Evolutionary conservation across 1,140 invertebrate species (phyloP).

Genomic region (Zophobas morio): DNA sequence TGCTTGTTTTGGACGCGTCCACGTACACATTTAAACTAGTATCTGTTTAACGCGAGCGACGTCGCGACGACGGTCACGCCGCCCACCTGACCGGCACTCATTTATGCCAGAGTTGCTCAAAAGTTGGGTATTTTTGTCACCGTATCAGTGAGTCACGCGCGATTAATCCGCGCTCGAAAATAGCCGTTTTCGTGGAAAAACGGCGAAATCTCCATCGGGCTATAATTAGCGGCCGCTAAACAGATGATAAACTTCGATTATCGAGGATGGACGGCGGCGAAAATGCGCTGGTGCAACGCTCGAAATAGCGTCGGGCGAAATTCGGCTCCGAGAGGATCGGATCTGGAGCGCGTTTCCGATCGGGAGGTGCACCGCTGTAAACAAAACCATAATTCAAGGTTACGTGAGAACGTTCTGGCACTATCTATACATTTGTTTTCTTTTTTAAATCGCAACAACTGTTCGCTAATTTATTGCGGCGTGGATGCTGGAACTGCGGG

Average conservation of each 20-base stretch:
- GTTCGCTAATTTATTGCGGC: conserved; percentile 21
- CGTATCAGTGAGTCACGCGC: conserved; percentile 40
- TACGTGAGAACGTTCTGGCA: conserved; percentile 14
- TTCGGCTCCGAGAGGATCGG: conserved; percentile 4
- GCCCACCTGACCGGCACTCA: conserved; percentile 53
- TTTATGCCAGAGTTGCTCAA: conserved; percentile 46
- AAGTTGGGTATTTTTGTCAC: conserved; percentile 45
- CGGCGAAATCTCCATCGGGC: conserved; percentile 13
- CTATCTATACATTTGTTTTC: conserved; percentile 13
- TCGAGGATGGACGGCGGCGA: conserved; percentile 13
- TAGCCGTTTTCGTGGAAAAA: conserved; percentile 31
- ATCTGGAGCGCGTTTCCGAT: conserved; percentile 25
- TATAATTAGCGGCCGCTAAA: conserved; percentile 26
- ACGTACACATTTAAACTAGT: conserved; percentile 49
- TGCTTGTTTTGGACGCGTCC: conserved; percentile 54
- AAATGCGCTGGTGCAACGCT: conserved; percentile 9
- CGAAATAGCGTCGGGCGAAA: conserved; percentile 1
- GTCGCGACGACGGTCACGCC: conserved; percentile 55
- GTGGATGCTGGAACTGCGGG: conserved; percentile 16
- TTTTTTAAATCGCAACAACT: conserved; percentile 22
- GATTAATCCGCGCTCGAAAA: conserved; percentile 32
- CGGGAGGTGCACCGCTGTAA: conserved; percentile 18
- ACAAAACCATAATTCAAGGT: conserved; percentile 32
- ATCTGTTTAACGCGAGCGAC: conserved; percentile 53
- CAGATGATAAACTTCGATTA: conserved; percentile 32